Evolutionary conservation across 1,140 invertebrate species (phyloP), one percentile per base, ranked within the genome.

Genomic region (Drosophila busckii): DNA sequence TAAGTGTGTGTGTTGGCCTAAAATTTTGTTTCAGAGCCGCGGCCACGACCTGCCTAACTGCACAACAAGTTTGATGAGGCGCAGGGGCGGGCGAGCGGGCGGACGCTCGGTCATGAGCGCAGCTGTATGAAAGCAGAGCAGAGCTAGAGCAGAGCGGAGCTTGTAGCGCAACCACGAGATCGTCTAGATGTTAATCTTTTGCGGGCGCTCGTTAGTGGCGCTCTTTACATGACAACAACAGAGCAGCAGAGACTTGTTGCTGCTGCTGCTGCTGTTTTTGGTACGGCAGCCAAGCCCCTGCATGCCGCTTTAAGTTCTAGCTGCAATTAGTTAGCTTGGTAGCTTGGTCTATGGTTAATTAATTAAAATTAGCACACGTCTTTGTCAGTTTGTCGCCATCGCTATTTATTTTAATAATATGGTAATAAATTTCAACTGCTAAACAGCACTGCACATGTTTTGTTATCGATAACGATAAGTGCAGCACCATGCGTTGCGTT

Each of bases 1-100:
- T 28, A 9, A 12, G 38, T 35, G 25, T 13, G 23, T 13, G 6
- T 40, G 28, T 52, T 78, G 73, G 73, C 73, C 73, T 78, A 78
- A 78, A 78, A 78, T 73, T 80, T 60, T n/a, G n/a, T 46, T 61
- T 45, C 20, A 46, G 26, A 28, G 58, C 58, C 55, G 38, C 62
- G 50, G 42, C 65, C 65, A 48, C 65, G 73, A 78, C 73, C 73
- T 78, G 73, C 73, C 73, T 80, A 78, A 78, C 73, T 78, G 73
- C 73, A 76, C 70, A 67, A 70, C 52, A 56, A 69, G 48, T 52
- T 65, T 34, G 29, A 23, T 37, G 25, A 4, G 32, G 46, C 12
- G 37, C n/a, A 28, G 45, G 40, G 50, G n/a, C n/a, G 6, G 7
- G 10, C 23, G 10, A 8, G 32, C 3, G 42, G 2, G n/a, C n/a